These are phyloP conservation scores for Globodera rostochiensis DNA, from an alignment of 1,140 invertebrate species.

Conservation along the genomic window DNA sequence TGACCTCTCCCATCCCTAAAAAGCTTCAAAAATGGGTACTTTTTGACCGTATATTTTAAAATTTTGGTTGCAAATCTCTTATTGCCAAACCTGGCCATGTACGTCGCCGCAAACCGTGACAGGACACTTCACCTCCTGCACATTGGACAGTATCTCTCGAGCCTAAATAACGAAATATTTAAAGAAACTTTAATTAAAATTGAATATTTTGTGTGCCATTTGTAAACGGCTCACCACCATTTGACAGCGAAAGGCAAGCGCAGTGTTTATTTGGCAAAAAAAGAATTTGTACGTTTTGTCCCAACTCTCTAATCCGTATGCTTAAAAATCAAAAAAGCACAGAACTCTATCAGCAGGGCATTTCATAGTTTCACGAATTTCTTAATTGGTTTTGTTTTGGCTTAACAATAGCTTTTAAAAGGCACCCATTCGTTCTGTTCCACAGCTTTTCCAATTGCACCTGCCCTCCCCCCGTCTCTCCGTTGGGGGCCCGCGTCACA, in stretches of 20 bases:
- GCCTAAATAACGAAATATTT: conserved; percentile 73
- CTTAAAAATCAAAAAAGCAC: not conserved
- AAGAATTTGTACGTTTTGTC: not conserved
- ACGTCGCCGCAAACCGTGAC: conserved; percentile 99
- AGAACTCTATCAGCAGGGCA: conserved; percentile 16
- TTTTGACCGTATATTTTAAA: no score
- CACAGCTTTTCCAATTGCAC: no score
- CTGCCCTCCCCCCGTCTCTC: no score
- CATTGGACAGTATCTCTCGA: conserved; percentile 97
- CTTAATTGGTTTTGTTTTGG: not conserved
- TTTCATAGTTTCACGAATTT: no score
- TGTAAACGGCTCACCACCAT: no score
- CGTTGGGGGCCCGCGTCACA: no score
- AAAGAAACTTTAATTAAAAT: conserved; percentile 5
- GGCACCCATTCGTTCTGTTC: no score
- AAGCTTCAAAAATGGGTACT: no score
- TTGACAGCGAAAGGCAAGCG: no score
- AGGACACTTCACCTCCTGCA: conserved; percentile 99
- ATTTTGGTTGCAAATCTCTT: no score
- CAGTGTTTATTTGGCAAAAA: not conserved
- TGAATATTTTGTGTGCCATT: not conserved
- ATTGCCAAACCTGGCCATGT: conserved; percentile 77
- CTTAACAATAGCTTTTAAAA: no score
- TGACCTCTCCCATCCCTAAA: no score
- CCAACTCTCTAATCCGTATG: not conserved